Percentiles rank a stretch among this genome's conserved stretches.
Conservation (phyloP, 1,140 invertebrate genomes). For the Drosophila lowei region DNA sequence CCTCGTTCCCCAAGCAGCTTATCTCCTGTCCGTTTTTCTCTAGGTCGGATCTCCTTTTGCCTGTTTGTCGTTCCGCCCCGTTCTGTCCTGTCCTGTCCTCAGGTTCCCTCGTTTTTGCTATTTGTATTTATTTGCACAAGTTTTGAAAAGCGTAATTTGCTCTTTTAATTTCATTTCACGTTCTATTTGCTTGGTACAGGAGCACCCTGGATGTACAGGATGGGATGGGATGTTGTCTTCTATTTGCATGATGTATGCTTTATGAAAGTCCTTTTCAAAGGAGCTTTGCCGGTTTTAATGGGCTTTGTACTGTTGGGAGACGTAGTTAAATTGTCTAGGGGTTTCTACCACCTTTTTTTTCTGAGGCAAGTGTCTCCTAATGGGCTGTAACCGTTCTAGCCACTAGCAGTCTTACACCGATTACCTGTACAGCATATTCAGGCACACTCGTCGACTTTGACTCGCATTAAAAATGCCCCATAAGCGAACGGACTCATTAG, state of each 20-base stretch:
- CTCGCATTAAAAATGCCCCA: no score
- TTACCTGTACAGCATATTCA: no score
- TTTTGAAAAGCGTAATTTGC: slow-evolving; percentile 66
- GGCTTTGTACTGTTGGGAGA: background rate
- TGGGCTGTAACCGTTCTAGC: no score
- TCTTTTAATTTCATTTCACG: slow-evolving; percentile 75
- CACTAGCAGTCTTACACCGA: no score
- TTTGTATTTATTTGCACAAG: slow-evolving; percentile 67
- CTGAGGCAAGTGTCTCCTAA: no score
- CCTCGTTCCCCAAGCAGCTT: slow-evolving; percentile 9
- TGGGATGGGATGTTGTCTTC: slow-evolving; percentile 4
- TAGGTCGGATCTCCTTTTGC: slow-evolving; percentile 1
- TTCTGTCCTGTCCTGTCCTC: slow-evolving; percentile 1
- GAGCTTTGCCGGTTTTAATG: slow-evolving; percentile 9
- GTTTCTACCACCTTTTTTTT: no score
- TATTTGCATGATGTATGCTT: slow-evolving; percentile 31
- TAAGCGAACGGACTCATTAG: no score
- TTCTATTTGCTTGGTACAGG: slow-evolving; percentile 55
- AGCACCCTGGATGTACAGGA: background rate
- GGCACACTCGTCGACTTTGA: no score
- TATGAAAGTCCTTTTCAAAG: slow-evolving; percentile 23
- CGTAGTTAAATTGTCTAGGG: no score
- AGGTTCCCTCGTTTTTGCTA: slow-evolving; percentile 16
- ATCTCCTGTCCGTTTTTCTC: slow-evolving; percentile 15
- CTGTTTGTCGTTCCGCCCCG: slow-evolving; percentile 1